Percentiles rank a stretch among this genome's conserved stretches.
Evolutionary conservation across 2,888 invertebrate species (phyloP).

Genomic region (Pristionchus exspectatus): DNA sequence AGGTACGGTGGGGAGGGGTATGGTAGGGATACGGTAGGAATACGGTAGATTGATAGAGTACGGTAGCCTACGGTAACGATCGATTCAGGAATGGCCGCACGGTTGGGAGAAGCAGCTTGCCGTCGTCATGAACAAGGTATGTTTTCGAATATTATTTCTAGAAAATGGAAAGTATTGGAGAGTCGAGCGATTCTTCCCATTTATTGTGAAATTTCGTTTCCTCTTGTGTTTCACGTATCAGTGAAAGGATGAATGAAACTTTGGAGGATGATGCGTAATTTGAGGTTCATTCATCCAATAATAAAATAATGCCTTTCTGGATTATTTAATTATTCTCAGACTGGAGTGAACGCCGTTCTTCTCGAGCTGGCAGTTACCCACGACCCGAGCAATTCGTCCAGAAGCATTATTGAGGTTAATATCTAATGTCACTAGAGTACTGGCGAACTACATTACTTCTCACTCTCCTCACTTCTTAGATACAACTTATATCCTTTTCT

Average conservation of each 20-base stretch:
- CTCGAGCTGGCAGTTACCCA: slow-evolving; percentile 76
- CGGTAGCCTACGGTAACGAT: background rate
- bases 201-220: background rate
- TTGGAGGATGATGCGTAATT: no score
- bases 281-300: no score
- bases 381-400: slow-evolving; percentile 75
- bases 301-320: no score
- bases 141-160: background rate
- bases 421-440: no score
- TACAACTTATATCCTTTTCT: background rate
- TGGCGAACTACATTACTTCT: no score
- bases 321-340: slow-evolving; percentile 52
- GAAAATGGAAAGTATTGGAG: background rate
- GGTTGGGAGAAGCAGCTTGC: slow-evolving; percentile 74
- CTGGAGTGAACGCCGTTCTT: slow-evolving; percentile 74
- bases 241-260: no score
- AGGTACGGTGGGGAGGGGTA: slow-evolving; percentile 32
- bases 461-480: background rate
- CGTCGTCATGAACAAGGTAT: slow-evolving; percentile 67
- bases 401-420: slow-evolving; percentile 69
- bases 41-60: background rate
- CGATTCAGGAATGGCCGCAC: slow-evolving; percentile 67
- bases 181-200: no score
- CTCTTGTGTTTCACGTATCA: background rate
- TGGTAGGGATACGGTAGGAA: no score